A percentile compares a stretch with the other conserved stretches of the same genome.
These are phyloP conservation scores for Agrilus planipennis DNA, from an alignment of 1,140 invertebrate genomes.

Conservation along the genomic window DNA sequence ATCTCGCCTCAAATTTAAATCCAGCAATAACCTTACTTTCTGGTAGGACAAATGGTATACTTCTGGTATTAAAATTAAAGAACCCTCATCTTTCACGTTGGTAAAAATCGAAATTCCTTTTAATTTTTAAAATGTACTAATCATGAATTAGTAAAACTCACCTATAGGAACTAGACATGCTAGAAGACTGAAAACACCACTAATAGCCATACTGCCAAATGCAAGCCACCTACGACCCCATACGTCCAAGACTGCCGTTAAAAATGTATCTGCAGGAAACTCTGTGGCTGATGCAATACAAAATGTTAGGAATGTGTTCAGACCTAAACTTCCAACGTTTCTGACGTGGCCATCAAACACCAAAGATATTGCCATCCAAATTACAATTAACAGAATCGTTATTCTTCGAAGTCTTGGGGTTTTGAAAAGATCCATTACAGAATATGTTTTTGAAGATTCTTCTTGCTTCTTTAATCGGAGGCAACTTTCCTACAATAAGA, in stretches of 20 bases:
- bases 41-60: not conserved
- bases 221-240: slow-evolving; percentile 77
- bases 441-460: slow-evolving; percentile 53
- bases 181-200: slow-evolving; percentile 67
- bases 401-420: slow-evolving; percentile 58
- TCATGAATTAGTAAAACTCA: slow-evolving; percentile 36
- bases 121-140: not conserved
- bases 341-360: slow-evolving; percentile 79
- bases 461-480: slow-evolving; percentile 52
- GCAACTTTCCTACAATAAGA: slow-evolving; percentile 46
- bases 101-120: no score
- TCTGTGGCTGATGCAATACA: slow-evolving; percentile 72
- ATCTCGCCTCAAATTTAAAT: no score
- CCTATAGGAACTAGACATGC: slow-evolving; percentile 56
- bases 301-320: slow-evolving; percentile 74
- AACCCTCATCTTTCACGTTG: no score
- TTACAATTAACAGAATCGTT: slow-evolving; percentile 60
- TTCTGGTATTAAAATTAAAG: not conserved
- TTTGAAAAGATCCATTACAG: slow-evolving; percentile 65
- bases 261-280: slow-evolving; percentile 69
- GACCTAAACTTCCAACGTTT: slow-evolving; percentile 63
- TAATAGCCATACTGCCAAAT: slow-evolving; percentile 63
- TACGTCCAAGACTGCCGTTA: slow-evolving; percentile 65
- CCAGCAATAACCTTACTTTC: no score
- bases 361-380: slow-evolving; percentile 78